A percentile compares a stretch with the other conserved stretches of the same genome.
phyloP scores from a whole-genome alignment of 2,113 vertebrate species.

The Halcyon malimbica region DNA sequence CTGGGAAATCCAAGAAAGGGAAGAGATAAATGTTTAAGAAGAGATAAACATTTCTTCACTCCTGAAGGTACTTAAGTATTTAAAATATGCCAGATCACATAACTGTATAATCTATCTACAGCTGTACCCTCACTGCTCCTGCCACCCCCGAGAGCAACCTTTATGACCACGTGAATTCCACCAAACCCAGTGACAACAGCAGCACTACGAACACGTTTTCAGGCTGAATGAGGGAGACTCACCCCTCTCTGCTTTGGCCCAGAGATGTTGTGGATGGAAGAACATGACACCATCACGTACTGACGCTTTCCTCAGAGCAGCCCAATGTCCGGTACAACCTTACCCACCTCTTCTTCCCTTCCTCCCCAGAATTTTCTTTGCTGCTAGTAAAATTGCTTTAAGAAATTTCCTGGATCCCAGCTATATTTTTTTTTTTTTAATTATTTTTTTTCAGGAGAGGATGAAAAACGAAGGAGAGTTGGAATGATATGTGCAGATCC shows the following conservation, averaged over 20 bases:
- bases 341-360: background rate
- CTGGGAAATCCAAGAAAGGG: background rate
- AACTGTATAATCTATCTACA: background rate
- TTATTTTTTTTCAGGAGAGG: background rate
- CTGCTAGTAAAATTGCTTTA: background rate
- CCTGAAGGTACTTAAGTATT: background rate
- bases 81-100: background rate
- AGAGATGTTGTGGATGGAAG: background rate
- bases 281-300: rapidly evolving
- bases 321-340: background rate
- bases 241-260: background rate
- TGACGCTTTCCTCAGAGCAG: background rate
- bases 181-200: background rate
- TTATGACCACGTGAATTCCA: background rate
- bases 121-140: background rate
- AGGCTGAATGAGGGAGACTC: background rate
- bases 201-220: background rate
- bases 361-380: background rate
- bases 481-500: rapidly evolving
- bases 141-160: background rate
- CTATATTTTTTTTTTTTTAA: background rate
- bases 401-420: background rate
- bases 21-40: background rate
- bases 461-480: background rate
- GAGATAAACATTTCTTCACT: background rate